phyloP scores from a whole-genome alignment of 2,113 vertebrate species.

The Nicator chloris region DNA sequence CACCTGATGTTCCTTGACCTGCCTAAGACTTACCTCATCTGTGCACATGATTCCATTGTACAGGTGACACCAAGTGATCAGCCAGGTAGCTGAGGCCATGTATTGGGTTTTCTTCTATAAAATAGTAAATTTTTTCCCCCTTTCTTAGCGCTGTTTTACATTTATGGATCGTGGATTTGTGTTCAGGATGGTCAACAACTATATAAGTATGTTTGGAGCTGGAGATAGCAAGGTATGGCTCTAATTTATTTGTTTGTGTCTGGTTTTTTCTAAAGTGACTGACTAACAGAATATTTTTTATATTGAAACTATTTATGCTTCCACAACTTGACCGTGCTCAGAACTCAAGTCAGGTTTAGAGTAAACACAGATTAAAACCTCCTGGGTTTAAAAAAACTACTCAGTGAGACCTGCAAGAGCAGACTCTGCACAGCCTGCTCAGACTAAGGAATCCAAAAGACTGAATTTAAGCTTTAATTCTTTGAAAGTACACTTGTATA shows the following conservation, averaged over 20 bases:
- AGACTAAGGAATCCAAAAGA: neutral
- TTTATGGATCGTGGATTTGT: constrained; percentile 96
- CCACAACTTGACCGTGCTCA: neutral
- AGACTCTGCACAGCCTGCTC: neutral
- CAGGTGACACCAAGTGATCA: neutral
- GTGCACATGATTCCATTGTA: neutral
- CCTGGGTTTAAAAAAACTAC: neutral
- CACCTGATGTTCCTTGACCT: neutral
- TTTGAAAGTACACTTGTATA: neutral
- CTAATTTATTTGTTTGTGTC: neutral
- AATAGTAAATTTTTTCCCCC: neutral
- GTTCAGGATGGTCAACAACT: constrained; percentile 91
- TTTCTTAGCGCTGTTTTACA: constrained; percentile 88
- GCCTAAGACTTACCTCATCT: neutral
- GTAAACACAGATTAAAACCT: neutral
- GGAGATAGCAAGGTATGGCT: constrained; percentile 87
- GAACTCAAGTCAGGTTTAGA: neutral
- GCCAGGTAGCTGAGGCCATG: neutral
- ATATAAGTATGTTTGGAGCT: constrained; percentile 90
- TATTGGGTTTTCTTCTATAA: neutral
- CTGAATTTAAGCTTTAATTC: neutral
- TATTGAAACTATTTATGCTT: neutral
- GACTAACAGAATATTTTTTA: neutral
- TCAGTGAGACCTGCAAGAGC: neutral
- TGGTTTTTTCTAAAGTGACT: neutral